Base-by-base conservation (phyloP, 2,113 vertebrate species). In the Emydura subglobosa region DNA sequence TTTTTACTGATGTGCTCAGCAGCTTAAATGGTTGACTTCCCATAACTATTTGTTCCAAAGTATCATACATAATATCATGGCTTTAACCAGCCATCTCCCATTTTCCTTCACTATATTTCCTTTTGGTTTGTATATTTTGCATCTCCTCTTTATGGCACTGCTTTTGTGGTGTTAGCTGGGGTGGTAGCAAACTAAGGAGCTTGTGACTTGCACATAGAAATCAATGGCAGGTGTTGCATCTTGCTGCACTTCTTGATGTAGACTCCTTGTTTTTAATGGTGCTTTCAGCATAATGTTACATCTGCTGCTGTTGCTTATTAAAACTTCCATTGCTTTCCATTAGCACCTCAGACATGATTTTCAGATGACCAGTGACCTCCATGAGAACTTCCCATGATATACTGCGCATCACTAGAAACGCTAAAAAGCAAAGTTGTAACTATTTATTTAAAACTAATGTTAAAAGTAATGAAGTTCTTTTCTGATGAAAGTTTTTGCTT, bases 301-400 rank as follows among this genome's bases (percentile, higher is more conserved):
- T 55, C 54, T 89, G 17, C 47, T 93, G 91, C 65, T 79, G 25
- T 24, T 65, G 34, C 6, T 72, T 81, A 55, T 44, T 34, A 24
- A 55, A 88, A 89, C 81, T 79, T 13, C 39, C 19, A n/a, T 22
- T n/a, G n/a, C 19, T 47, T 47, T 47, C 2, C 12, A n/a, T n/a
- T n/a, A 17, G 31, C 16, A 31, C 61, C 17, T 16, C 31, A 68
- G 10, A 68, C 31, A 68, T 19, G 14, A 65, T n/a, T 72, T 12
- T 76, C 24, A 76, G 57, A 81, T 55, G 10, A 34, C 74, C 16
- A 6, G 13, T 82, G 5, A 11, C 25, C 0, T 1, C 2, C 1
- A 31, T 57, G 17, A 50, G 22, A 84, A 53, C 53, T 79, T 89
- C n/a, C 59, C 12, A 7, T n/a, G 61, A 54, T 44, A 24, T 94